Evolutionary conservation across 2,888 invertebrate genomes (phyloP).

Genomic region (Drosophila prolongata): DNA sequence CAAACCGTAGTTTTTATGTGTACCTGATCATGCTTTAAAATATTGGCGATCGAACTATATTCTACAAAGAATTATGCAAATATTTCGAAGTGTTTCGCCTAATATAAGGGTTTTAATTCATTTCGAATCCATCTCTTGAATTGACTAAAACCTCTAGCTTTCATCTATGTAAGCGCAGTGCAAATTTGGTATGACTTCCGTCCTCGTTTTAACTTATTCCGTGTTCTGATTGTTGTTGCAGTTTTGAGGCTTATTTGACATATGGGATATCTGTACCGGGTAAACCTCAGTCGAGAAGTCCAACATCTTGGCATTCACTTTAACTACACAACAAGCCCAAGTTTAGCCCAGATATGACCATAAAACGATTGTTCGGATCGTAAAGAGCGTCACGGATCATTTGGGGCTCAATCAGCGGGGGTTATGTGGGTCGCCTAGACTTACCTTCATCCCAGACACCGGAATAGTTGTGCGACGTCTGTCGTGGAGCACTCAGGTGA

Average conservation of each 20-base stretch:
- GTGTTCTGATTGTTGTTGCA: no score
- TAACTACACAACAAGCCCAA: background rate
- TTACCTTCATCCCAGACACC: background rate
- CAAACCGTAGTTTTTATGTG: no score
- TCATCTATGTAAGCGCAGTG: no score
- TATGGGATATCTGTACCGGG: background rate
- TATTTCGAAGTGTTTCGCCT: no score
- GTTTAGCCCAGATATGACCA: background rate
- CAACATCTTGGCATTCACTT: background rate
- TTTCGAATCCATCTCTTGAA: no score
- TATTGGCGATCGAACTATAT: no score
- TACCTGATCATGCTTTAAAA: no score
- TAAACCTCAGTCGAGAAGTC: conserved; percentile 7
- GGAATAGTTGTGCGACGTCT: conserved; percentile 19
- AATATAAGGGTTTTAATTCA: no score
- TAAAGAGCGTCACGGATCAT: conserved; percentile 19
- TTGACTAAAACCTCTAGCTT: no score
- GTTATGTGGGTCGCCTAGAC: conserved; percentile 16
- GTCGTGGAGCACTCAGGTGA: conserved; percentile 16
- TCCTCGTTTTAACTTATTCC: no score
- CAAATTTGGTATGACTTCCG: no score
- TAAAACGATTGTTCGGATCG: conserved; percentile 8
- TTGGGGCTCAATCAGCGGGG: background rate
- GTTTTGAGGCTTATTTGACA: background rate
- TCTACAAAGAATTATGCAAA: no score